Evolutionary conservation across 2,797 vertebrate genomes (phyloP).

Genomic region (Sebastes iracundus): DNA sequence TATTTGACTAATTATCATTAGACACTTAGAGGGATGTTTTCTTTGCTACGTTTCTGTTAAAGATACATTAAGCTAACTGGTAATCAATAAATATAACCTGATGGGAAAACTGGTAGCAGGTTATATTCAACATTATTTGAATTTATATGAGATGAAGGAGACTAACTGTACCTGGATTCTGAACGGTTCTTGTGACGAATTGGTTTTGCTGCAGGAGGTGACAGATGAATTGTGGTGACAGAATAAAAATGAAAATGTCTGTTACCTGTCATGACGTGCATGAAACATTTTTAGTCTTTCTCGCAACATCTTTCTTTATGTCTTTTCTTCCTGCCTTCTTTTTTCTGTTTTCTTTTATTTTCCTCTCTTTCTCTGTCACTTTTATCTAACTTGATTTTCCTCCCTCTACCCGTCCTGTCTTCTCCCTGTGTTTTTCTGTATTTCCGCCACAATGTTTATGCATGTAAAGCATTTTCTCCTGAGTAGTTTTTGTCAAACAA

Average conservation of each 20-base stretch:
- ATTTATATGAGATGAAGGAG: neutral
- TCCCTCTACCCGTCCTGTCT: neutral
- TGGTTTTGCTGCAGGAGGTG: neutral
- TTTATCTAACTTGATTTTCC: neutral
- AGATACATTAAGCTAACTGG: neutral
- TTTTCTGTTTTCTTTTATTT: neutral
- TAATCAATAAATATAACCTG: neutral
- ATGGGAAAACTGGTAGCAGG: neutral
- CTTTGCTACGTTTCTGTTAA: neutral
- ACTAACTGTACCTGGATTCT: neutral
- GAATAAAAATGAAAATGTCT: slow-evolving; percentile 3
- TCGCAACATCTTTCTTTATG: neutral
- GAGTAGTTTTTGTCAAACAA: neutral
- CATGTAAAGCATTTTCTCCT: neutral
- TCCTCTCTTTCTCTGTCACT: neutral
- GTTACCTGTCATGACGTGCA: neutral
- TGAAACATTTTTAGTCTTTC: neutral
- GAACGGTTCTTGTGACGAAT: neutral
- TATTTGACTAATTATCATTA: too few species aligned
- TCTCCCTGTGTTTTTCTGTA: neutral
- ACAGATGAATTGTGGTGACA: neutral
- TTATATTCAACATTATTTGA: neutral
- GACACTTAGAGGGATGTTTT: neutral
- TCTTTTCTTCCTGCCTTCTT: too few species aligned
- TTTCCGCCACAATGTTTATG: neutral